These are phyloP conservation scores for Anser cygnoides DNA, from an alignment of 2,113 vertebrate species.

Conservation along the genomic window DNA sequence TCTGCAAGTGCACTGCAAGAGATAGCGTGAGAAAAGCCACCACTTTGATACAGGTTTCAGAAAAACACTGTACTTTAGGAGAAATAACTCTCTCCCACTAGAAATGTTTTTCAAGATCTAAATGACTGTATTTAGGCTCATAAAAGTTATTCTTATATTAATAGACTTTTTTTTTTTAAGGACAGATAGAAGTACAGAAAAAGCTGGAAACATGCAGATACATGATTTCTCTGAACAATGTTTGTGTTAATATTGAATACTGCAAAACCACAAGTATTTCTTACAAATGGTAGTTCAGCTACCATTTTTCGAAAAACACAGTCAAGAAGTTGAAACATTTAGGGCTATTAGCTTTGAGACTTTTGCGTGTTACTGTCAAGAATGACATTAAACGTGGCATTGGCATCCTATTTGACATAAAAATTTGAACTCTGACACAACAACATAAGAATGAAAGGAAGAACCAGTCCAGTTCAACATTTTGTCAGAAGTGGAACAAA, in stretches of 20 bases:
- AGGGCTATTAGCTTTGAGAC: neutral
- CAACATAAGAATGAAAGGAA: neutral
- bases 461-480: neutral
- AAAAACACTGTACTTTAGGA: neutral
- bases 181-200: neutral
- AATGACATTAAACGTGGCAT: neutral
- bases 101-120: neutral
- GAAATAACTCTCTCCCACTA: neutral
- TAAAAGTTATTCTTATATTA: neutral
- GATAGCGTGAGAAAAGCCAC: neutral
- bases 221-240: neutral
- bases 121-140: neutral
- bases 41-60: neutral
- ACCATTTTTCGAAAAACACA: neutral
- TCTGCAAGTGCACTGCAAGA: slow-evolving; percentile 9
- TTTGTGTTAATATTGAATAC: neutral
- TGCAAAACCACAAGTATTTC: neutral
- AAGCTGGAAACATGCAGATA: fast-evolving
- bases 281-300: neutral
- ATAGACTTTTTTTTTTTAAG: neutral
- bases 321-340: neutral
- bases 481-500: neutral
- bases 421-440: neutral
- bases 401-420: neutral
- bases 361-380: neutral